These are phyloP conservation scores for Tamandua tetradactyla DNA, from an alignment of 2,797 vertebrate species.

Conservation along the genomic window DNA sequence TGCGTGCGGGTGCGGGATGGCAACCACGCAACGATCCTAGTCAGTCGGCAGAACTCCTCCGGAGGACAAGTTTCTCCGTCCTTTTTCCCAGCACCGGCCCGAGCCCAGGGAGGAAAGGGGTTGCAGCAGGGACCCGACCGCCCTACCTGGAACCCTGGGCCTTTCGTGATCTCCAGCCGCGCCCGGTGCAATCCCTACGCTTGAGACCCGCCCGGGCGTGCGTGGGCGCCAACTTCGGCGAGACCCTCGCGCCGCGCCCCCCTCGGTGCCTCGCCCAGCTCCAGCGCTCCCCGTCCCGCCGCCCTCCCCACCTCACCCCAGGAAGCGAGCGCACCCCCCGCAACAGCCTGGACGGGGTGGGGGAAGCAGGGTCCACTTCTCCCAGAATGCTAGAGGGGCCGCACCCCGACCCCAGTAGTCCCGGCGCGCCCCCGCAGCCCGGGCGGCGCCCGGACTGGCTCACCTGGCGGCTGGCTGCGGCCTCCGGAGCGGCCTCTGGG, in stretches of 20 bases:
- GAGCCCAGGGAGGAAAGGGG: background rate
- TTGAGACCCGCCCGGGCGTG: background rate
- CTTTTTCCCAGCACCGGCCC: background rate
- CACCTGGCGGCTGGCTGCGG: slow-evolving; percentile 59
- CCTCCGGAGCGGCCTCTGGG: slow-evolving; percentile 70
- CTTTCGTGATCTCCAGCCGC: background rate
- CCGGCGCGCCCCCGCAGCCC: background rate
- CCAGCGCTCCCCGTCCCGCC: background rate
- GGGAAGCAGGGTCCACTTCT: background rate
- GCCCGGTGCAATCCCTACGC: background rate
- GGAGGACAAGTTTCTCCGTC: slow-evolving; percentile 31
- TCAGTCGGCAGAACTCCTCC: background rate
- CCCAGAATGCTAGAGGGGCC: no score
- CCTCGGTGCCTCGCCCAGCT: background rate
- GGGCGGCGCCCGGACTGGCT: slow-evolving; percentile 22
- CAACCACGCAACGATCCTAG: background rate
- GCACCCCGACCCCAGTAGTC: background rate
- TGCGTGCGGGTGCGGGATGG: background rate
- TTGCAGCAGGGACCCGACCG: background rate
- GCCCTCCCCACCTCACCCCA: background rate
- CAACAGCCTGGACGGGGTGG: background rate
- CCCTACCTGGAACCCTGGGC: background rate
- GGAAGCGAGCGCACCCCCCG: background rate
- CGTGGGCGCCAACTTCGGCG: slow-evolving; percentile 8
- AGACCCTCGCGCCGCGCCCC: background rate